A percentile compares a stretch with the other conserved stretches of the same genome.
These are phyloP conservation scores for Sarcoramphus papa DNA, from an alignment of 2,797 vertebrate genomes.

Conservation along the genomic window DNA sequence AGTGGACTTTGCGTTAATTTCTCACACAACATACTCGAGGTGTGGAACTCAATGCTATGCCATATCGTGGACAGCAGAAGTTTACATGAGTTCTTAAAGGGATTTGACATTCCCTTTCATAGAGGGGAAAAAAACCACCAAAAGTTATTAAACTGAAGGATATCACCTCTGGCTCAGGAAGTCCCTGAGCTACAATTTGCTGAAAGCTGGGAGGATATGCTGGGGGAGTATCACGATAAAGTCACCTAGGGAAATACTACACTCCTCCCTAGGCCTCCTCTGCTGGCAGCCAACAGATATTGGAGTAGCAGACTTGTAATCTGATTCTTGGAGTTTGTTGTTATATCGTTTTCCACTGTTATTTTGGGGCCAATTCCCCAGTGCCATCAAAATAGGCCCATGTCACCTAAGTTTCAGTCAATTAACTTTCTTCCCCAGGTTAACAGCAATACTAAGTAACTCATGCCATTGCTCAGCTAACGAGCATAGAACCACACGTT, in stretches of 20 bases:
- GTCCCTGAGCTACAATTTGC: constrained; percentile 24
- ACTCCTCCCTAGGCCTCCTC: neutral
- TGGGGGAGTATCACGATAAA: neutral
- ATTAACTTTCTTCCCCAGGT: neutral
- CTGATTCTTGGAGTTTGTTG: neutral
- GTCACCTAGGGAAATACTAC: neutral
- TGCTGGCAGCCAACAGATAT: neutral
- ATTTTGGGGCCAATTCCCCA: neutral
- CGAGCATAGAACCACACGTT: fast-evolving
- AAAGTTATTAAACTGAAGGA: constrained; percentile 24
- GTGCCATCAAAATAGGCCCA: neutral
- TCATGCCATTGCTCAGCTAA: neutral
- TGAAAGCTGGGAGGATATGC: constrained; percentile 33
- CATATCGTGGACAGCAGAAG: neutral
- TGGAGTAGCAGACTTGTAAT: neutral
- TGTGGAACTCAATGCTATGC: neutral
- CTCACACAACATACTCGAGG: neutral
- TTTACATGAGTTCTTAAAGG: neutral
- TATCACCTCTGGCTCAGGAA: constrained; percentile 29
- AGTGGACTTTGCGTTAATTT: neutral
- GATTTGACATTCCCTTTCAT: constrained; percentile 17
- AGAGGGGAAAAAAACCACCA: neutral
- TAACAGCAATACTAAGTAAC: neutral
- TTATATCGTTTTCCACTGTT: neutral
- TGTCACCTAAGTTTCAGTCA: neutral